Evolutionary conservation across 2,797 vertebrate species (phyloP).

Genomic region (Acomys russatus): DNA sequence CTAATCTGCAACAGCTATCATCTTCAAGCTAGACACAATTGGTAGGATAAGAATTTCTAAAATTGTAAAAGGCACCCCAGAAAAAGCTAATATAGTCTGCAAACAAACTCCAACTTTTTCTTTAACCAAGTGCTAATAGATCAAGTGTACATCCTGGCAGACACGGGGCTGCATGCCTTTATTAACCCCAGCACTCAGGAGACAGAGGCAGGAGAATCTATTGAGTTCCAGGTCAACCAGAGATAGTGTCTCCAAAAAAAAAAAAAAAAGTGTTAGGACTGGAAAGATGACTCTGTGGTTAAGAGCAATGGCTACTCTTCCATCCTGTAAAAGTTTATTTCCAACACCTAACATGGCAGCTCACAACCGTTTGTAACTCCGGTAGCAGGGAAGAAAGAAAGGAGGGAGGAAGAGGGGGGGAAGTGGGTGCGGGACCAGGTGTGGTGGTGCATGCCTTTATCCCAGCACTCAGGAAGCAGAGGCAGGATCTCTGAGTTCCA

Average conservation of each 20-base stretch:
- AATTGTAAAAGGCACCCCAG: slow-evolving; percentile 14
- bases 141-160: background rate
- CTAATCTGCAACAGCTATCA: background rate
- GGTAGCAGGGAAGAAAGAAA: background rate
- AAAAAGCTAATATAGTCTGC: background rate
- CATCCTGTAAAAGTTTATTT: background rate
- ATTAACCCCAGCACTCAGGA: background rate
- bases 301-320: background rate
- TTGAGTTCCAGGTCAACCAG: background rate
- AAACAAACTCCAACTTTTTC: background rate
- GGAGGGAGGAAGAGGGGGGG: too few species aligned
- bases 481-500: too few species aligned
- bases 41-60: slow-evolving; percentile 24
- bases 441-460: too few species aligned
- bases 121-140: background rate
- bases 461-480: too few species aligned
- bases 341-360: background rate
- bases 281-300: background rate
- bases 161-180: background rate
- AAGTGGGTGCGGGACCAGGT: too few species aligned
- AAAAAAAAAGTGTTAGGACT: background rate
- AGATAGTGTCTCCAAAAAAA: background rate
- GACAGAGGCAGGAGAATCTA: background rate
- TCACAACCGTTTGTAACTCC: background rate
- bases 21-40: background rate